A percentile compares a stretch with the other conserved stretches of the same genome.
Conservation (phyloP, 2,797 vertebrate genomes). For the Otolemur crassicaudatus region DNA sequence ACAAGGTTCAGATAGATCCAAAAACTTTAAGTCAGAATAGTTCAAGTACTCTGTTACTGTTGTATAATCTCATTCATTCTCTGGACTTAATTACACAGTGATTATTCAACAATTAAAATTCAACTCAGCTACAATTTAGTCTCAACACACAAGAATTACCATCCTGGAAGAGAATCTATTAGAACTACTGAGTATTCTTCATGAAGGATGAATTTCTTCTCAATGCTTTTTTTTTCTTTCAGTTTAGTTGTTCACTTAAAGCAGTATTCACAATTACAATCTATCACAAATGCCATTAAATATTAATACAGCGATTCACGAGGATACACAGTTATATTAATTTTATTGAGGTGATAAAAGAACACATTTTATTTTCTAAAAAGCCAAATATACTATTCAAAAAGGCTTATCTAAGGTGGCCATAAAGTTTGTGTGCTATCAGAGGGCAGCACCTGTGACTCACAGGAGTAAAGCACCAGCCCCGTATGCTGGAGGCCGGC, state of each 20-base stretch:
- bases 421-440: too few species aligned
- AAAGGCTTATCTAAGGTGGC: neutral
- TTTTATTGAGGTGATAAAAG: conserved; percentile 24
- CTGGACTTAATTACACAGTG: conserved; percentile 47
- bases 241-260: neutral
- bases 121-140: conserved; percentile 66
- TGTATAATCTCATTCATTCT: conserved; percentile 20
- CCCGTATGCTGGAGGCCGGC: too few species aligned
- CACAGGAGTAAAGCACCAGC: too few species aligned
- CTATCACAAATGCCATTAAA: neutral
- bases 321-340: neutral
- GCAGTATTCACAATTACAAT: neutral
- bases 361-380: neutral
- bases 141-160: conserved; percentile 64
- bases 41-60: neutral
- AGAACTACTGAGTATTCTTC: conserved; percentile 34
- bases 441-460: too few species aligned
- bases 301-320: neutral
- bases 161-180: conserved; percentile 23
- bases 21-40: conserved; percentile 36
- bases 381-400: neutral
- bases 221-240: neutral
- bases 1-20: neutral
- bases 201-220: conserved; percentile 40
- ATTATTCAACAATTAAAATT: conserved; percentile 72